Evolutionary conservation across 2,113 vertebrate species (phyloP), one percentile per base, ranked within the genome.

Genomic region (Mionectes macconnelli): DNA sequence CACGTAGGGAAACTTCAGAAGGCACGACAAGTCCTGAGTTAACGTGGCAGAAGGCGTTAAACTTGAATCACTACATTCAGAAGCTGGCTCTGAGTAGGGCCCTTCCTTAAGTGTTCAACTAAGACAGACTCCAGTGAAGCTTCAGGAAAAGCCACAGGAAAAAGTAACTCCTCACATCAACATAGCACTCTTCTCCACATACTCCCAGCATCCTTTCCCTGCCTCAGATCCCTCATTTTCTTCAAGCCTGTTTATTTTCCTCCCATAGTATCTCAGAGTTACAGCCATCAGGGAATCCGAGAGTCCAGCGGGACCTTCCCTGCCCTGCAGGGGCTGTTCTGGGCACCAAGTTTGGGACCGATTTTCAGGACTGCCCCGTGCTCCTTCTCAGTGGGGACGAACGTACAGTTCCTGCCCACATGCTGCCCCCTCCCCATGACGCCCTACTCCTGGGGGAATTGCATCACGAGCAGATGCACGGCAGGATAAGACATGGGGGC

Each of bases 401-500:
- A 15, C 0, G 5, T 55, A 1, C 35, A 63, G 68, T 59, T 53
- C 7, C 37, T 80, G 60, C 52, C 52, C 27, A 23, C 60, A 30
- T 1, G 7, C 82, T 11, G 50, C 66, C 90, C 78, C 53, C 77
- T 93, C 93, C 89, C 42, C 33, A 2, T 0, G 4, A 82, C 84
- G 47, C 66, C 62, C 81, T 6, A 4, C 13, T 87, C 90, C 88
- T 40, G 64, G 0, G 23, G 91, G 93, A 89, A 91, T 52, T 89
- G 91, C 85, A 95, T 75, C 93, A 76, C 1, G 4, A 91, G 86
- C 91, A 97, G 95, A 96, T 82, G 94, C 89, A 39, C 12, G 24
- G 59, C 72, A 40, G 75, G 79, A 22, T 39, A 35, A 72, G 44
- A 20, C 6, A 31, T 52, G 50, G 45, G 10, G 67, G 60, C 42